phyloP scores from a whole-genome alignment of 2,113 vertebrate genomes.

The Irena cyanogastra region DNA sequence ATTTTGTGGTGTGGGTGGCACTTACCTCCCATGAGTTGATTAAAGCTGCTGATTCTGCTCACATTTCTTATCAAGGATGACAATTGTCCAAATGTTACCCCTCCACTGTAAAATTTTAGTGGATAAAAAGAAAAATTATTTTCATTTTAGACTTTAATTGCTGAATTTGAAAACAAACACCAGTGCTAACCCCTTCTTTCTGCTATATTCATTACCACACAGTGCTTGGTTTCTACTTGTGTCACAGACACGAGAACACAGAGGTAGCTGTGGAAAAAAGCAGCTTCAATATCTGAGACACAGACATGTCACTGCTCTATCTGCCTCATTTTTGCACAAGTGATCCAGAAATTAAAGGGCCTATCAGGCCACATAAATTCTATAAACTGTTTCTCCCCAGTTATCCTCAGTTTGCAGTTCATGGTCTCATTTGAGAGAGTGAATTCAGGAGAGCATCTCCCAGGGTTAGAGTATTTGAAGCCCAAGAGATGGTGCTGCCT shows the following conservation, averaged over 20 bases:
- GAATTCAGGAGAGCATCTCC: neutral
- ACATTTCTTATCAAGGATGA: neutral
- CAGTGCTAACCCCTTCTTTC: neutral
- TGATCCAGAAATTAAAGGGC: neutral
- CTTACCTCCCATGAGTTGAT: neutral
- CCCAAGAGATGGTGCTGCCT: slow-evolving; percentile 19
- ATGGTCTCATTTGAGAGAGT: neutral
- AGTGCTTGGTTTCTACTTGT: neutral
- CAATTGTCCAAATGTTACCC: neutral
- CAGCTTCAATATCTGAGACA: neutral
- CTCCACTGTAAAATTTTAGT: neutral
- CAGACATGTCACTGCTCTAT: neutral
- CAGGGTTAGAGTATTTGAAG: neutral
- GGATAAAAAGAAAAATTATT: neutral
- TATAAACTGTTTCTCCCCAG: neutral
- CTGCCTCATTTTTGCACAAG: neutral
- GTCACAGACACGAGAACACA: neutral
- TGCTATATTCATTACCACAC: neutral
- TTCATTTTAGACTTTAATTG: neutral
- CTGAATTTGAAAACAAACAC: neutral
- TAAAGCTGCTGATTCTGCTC: neutral
- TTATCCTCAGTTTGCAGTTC: neutral
- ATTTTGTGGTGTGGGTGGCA: neutral
- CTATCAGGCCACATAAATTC: neutral
- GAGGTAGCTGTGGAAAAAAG: neutral